Base-by-base conservation (phyloP, 2,797 vertebrate genomes). In the Calcarius lapponicus region DNA sequence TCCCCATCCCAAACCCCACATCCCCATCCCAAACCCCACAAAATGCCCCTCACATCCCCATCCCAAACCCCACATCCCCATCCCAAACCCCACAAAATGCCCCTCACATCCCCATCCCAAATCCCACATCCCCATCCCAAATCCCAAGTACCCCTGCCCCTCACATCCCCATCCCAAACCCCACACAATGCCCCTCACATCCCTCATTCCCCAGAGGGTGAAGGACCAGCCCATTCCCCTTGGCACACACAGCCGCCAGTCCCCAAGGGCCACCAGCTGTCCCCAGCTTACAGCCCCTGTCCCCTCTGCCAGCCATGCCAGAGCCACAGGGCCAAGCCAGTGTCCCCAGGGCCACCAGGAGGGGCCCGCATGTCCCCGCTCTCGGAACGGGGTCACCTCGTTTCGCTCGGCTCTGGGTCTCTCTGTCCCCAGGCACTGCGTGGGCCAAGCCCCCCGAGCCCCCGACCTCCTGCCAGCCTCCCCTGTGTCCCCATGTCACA, bases 351-450 rank as follows among this genome's bases (percentile, higher is more conserved):
- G 73, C 70, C 61, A 24, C 32, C 1, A 2, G 62, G 53, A 86
- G 29, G 53, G 58, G 79, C 34, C 34, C 6, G 0, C 2, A 1
- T 0, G 0, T 82, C 80, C 82, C 75, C 0, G 0, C 72, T 62
- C 81, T 72, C 0, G 0, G 87, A 95, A 96, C 2, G 1, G 87
- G 90, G 92, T 95, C 81, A 95, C 96, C 94, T 95, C 79, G 0
- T 93, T 93, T 57, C 3, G 0, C 29, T 28, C 0, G 0, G n/a
- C 17, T 0, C 60, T 1, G 26, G 7, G 24, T 87, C 87, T 65
- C 22, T 87, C 60, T 17, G 15, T 50, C 32, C 62, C 47, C 21
- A 18, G 15, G 26, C 9, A 17, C 72, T 1, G 5, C 1, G 0
- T 43, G 10, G 32, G n/a, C 32, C 71, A 17, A 85, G 67, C 6